Percentiles rank a stretch among this genome's conserved stretches.
Conservation (phyloP, 1,140 invertebrate genomes). For the Polyergus mexicanus region DNA sequence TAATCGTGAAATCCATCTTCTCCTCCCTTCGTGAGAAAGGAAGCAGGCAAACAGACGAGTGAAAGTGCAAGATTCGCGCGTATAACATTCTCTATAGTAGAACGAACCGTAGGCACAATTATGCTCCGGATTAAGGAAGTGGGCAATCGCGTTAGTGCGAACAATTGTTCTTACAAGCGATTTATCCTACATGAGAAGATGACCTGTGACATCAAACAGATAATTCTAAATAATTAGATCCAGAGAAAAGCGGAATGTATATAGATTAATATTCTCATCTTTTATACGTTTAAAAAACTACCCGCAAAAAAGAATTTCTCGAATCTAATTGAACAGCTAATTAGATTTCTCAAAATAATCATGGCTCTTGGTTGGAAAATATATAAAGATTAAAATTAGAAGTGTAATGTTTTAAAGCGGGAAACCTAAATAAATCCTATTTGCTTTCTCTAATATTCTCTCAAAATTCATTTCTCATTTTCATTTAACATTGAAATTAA, state of each 20-base stretch:
- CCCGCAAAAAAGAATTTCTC: too few relatives aligned
- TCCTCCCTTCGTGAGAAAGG: conserved; percentile 19
- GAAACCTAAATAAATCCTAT: too few relatives aligned
- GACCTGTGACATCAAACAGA: not conserved
- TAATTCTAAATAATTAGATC: not conserved
- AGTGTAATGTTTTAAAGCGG: too few relatives aligned
- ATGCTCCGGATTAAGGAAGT: conserved; percentile 37
- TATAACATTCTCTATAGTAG: conserved; percentile 13
- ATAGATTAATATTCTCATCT: too few relatives aligned
- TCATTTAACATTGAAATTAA: too few relatives aligned
- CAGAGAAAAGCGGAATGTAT: not conserved
- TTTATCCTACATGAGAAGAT: conserved; percentile 21
- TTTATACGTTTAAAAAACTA: too few relatives aligned
- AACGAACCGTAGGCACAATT: conserved; percentile 43
- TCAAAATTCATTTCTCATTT: too few relatives aligned
- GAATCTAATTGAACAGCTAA: too few relatives aligned
- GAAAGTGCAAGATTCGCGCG: conserved; percentile 58
- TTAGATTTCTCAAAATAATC: too few relatives aligned
- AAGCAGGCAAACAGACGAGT: conserved; percentile 53
- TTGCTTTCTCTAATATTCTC: too few relatives aligned
- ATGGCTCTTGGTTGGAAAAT: too few relatives aligned
- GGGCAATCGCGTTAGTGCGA: conserved; percentile 15
- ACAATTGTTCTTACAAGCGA: conserved; percentile 44
- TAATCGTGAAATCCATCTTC: conserved; percentile 62
- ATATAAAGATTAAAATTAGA: too few relatives aligned